Base-by-base conservation (phyloP, 2,797 vertebrate species). In the Pseudocheirus occidentalis region DNA sequence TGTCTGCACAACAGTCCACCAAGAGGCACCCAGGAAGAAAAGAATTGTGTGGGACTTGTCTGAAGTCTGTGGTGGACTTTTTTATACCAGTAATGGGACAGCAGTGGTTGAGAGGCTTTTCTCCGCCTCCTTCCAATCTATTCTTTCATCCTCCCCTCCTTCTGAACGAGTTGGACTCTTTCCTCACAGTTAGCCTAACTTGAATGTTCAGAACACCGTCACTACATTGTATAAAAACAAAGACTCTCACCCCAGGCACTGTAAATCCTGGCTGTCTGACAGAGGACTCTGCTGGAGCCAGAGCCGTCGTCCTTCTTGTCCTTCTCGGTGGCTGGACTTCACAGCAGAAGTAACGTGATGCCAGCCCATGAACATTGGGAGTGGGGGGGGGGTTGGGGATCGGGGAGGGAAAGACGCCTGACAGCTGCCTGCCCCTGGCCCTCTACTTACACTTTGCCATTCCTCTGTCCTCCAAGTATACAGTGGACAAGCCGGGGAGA, bases 391-490 rank as follows among this genome's bases (percentile, higher is more conserved):
- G 93, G 95, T 93, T 18, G 97, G 96, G 96, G 73, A 46, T 11
- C 40, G 27, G 73, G 40, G 24, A 87, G 73, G 73, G 91, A 96
- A 96, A 90, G 93, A 73, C 4, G 55, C 91, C 81, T 54, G 93
- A 92, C 94, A 94, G 96, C 96, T 95, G 90, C 57, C 94, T 92
- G 21, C 62, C 93, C n/a, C 55, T 89, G 92, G 91, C 95, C 59
- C 90, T 96, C 92, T 40, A 95, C 99, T 99, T 98, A 99, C 99
- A 98, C 98, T 96, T 98, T 99, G 99, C 99, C 99, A 99, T 62
- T 98, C 98, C 95, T 98, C 99, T 24, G 99, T 98, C n/a, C 98
- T 99, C 99, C 99, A 99, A 95, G 95, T 98, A 97, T 99, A 99
- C 59, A 97, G 97, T 66, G 99, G 98, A 95, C 99, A 99, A 34